Percentiles rank a stretch among this genome's conserved stretches.
phyloP scores from a whole-genome alignment of 2,888 invertebrate genomes.

The Scaptodrosophila latifasciaeformis region DNA sequence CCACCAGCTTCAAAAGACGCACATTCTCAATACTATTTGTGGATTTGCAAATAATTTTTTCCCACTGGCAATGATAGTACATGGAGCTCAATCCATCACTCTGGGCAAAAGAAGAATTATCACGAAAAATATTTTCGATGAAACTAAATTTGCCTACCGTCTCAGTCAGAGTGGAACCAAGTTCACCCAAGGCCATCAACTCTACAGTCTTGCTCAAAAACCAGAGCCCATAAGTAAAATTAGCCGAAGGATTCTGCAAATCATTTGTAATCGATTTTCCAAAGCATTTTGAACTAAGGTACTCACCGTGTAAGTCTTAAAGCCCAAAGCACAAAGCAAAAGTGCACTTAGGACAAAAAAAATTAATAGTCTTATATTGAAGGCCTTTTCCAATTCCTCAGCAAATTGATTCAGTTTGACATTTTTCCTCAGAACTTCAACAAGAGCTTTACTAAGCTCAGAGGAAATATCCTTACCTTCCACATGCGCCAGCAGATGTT shows the following conservation, averaged over 20 bases:
- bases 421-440: conserved; percentile 37
- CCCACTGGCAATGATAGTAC: conserved; percentile 65
- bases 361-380: conserved; percentile 59
- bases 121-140: background rate
- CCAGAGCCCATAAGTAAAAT: conserved; percentile 52
- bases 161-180: conserved; percentile 53
- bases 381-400: conserved; percentile 48
- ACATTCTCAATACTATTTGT: conserved; percentile 49
- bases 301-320: conserved; percentile 59
- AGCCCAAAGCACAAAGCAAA: conserved; percentile 57
- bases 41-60: conserved; percentile 50
- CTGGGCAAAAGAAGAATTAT: conserved; percentile 31
- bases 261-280: background rate
- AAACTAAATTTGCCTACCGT: too few relatives aligned
- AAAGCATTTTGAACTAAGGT: background rate
- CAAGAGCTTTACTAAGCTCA: conserved; percentile 42
- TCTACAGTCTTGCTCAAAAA: conserved; percentile 55
- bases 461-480: conserved; percentile 29
- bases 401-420: conserved; percentile 53
- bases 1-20: conserved; percentile 53
- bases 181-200: conserved; percentile 46
- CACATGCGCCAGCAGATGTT: conserved; percentile 29
- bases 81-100: conserved; percentile 55
- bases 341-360: conserved; percentile 58
- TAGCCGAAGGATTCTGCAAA: conserved; percentile 54